These are phyloP conservation scores for Antigone vipio DNA, from an alignment of 2,113 vertebrate species.

Conservation along the genomic window DNA sequence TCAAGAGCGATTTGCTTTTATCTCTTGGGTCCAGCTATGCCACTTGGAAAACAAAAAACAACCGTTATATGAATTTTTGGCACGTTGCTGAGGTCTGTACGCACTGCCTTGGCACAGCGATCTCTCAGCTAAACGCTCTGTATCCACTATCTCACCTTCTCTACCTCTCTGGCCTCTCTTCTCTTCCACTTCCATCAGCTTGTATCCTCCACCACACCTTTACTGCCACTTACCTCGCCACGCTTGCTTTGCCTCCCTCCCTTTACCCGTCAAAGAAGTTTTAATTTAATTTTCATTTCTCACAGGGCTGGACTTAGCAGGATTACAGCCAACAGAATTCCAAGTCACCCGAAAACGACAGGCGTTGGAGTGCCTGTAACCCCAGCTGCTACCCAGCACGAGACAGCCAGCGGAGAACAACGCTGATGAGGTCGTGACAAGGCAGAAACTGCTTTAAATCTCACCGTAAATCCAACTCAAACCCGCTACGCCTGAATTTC, in stretches of 20 bases:
- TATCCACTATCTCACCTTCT: background rate
- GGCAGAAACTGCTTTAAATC: background rate
- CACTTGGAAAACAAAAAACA: background rate
- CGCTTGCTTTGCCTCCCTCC: background rate
- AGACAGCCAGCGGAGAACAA: background rate
- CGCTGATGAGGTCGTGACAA: background rate
- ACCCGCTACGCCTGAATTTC: background rate
- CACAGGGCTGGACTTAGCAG: background rate
- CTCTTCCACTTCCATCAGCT: background rate
- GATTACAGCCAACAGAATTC: background rate
- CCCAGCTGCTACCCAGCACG: background rate
- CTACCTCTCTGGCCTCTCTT: background rate
- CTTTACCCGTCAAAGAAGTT: background rate
- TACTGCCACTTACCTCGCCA: background rate
- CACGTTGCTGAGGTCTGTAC: background rate
- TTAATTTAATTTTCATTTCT: background rate
- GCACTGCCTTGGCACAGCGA: rapidly evolving
- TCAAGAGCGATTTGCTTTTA: background rate
- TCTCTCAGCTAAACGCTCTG: background rate
- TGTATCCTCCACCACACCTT: background rate
- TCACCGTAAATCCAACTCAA: background rate
- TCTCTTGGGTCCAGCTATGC: background rate
- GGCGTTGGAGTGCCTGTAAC: background rate
- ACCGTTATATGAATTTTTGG: rapidly evolving
- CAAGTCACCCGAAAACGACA: background rate